These are phyloP conservation scores for Mystacornis crossleyi DNA, from an alignment of 2,113 vertebrate genomes.

Conservation along the genomic window DNA sequence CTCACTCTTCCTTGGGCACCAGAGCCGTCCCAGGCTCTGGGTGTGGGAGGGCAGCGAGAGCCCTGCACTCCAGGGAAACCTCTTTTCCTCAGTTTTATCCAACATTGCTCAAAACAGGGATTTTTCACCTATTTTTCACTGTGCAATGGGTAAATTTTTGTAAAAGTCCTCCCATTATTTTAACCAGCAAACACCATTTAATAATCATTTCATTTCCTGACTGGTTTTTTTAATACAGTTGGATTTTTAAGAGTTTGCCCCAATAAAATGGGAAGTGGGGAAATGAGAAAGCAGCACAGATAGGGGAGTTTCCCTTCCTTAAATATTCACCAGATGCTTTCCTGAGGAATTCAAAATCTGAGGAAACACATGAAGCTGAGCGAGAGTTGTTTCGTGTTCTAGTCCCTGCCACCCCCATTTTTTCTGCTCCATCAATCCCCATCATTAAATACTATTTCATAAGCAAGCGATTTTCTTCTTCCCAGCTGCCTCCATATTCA, in stretches of 20 bases:
- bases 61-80: not conserved
- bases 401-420: not conserved
- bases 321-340: not conserved
- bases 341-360: not conserved
- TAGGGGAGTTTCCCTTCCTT: not conserved
- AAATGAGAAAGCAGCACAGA: not conserved
- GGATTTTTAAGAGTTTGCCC: not conserved
- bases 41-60: rapidly evolving
- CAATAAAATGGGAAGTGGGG: not conserved
- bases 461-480: slow-evolving; percentile 40
- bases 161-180: not conserved
- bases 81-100: not conserved
- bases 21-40: rapidly evolving
- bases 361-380: not conserved
- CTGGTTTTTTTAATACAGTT: rapidly evolving
- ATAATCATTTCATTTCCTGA: not conserved
- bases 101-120: not conserved
- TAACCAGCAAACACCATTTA: not conserved
- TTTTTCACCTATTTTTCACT: not conserved
- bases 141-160: not conserved
- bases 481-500: slow-evolving; percentile 32
- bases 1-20: not conserved
- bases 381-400: not conserved
- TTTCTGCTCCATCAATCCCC: not conserved
- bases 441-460: slow-evolving; percentile 23